Evolutionary conservation across 1,140 invertebrate species (phyloP), one percentile per base, ranked within the genome.

Genomic region (Euwallacea fornicatus): DNA sequence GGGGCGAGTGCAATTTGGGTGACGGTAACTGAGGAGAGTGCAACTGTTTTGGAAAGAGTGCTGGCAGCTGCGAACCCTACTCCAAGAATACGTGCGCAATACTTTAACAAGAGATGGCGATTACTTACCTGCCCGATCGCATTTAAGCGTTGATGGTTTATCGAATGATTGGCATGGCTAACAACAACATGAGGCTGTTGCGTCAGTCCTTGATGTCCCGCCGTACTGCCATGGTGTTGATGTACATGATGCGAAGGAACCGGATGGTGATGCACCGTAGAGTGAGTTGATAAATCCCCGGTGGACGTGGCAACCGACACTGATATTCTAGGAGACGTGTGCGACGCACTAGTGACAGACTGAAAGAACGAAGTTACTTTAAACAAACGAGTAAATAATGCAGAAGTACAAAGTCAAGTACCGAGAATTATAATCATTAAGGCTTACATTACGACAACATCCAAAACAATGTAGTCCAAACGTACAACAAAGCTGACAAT

Each of bases 261-360:
- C 9, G 69, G 63, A 47, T 73, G 73, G 44, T 63, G 69, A 41
- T 69, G 73, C 50, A 65, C 55, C 7, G 63, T 76, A 11, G 66
- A 60, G 13, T 58, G 66, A 56, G 55, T 21, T 11, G 50, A 46
- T 4, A 66, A 44, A 42, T 68, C 66, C 8, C 66, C 69, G 13
- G 67, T 73, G 4, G 72, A 70, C 15, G 75, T 58, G 9, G 70
- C 60, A 6, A 76, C 69, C n/a, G 75, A 72, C 7, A 71, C 72
- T 7, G 75, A 73, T 62, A 76, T 64, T 50, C 75, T 68, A 8
- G 75, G 66, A 13, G 50, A 50, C 0, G 66, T 46, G 43, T 75
- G 72, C 11, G 72, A 42, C 41, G 13, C 50, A 11, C 74, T 62
- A n/a, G 72, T 74, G 44, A 74, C 56, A 8, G 71, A 47, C 74